Conservation (phyloP, 2,113 vertebrate species). For the Ailuropoda melanoleuca region DNA sequence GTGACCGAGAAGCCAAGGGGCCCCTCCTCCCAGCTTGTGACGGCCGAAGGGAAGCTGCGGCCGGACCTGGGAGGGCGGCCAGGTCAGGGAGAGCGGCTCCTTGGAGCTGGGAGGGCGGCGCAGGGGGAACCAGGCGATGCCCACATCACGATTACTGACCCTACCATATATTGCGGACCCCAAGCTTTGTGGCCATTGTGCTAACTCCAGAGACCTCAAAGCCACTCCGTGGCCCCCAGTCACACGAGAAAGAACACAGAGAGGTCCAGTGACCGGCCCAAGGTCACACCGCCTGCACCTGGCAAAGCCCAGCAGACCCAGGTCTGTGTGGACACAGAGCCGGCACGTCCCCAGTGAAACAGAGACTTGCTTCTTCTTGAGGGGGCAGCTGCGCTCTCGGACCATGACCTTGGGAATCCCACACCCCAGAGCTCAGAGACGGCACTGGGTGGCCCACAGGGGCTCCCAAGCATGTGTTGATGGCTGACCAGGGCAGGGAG, state of each 20-base stretch:
- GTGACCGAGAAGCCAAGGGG: not conserved
- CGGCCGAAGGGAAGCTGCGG: not conserved
- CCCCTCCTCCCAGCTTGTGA: not conserved
- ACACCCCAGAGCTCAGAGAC: no score
- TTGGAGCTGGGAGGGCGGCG: not conserved
- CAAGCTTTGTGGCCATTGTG: accelerated
- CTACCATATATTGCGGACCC: accelerated
- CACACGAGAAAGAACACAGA: accelerated
- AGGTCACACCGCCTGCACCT: not conserved
- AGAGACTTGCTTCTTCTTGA: no score
- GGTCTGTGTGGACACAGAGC: accelerated
- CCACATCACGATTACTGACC: not conserved
- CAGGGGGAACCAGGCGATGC: accelerated
- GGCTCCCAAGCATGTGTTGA: accelerated
- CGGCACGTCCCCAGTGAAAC: no score
- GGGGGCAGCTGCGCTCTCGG: no score
- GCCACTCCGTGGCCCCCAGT: no score
- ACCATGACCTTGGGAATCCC: not conserved
- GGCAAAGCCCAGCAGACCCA: not conserved
- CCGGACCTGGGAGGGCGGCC: not conserved
- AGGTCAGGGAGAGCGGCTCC: not conserved
- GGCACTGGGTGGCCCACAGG: accelerated
- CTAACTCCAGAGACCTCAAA: not conserved
- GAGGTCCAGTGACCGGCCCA: not conserved
- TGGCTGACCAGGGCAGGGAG: not conserved